Evolutionary conservation across 1,140 invertebrate genomes (phyloP), one percentile per base, ranked within the genome.

Genomic region (Diachasma alloeum): DNA sequence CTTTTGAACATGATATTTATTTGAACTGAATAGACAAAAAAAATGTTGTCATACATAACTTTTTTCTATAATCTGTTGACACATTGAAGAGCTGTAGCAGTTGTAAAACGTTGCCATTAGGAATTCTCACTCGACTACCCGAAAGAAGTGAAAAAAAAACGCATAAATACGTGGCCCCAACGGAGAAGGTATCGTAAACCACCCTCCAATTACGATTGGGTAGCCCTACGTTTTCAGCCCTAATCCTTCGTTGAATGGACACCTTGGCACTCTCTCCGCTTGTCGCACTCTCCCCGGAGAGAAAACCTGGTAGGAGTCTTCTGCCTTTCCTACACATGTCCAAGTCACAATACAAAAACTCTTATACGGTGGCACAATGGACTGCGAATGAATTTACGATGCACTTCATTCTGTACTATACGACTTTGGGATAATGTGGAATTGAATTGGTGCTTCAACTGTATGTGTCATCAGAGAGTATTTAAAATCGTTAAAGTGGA

Each of bases 231-330:
- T 37, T n/a, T 68, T 31, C 4, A n/a, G 10, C 36, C 36, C 36
- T 68, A 68, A 68, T 68, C 66, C 66, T 39, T 68, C 66, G 36
- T 68, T 68, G 31, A 68, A 68, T 68, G 36, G 66, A 24, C 59
- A 63, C 59, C 24, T 24, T 63, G 24, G 13, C 24, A 31, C 48
- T 31, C 31, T 31, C 31, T 59, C 53, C 13, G 53, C n/a, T 59
- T 17, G 53, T 59, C 19, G 15, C n/a, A n/a, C n/a, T 63, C 11
- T 63, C 22, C 19, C 11, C 3, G 8, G 15, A 11, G 19, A 26
- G 24, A 63, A 31, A 53, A 26, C 59, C 24, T 26, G 9, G 59
- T 59, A 22, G 53, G 17, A 59, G 59, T 31, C 59, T 63, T 31
- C 24, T 63, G 19, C 24, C 6, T 63, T 63, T 63, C 59, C 19